Evolutionary conservation across 2,888 invertebrate species (phyloP), one percentile per base, ranked within the genome.

Genomic region (Pandemis heparana): DNA sequence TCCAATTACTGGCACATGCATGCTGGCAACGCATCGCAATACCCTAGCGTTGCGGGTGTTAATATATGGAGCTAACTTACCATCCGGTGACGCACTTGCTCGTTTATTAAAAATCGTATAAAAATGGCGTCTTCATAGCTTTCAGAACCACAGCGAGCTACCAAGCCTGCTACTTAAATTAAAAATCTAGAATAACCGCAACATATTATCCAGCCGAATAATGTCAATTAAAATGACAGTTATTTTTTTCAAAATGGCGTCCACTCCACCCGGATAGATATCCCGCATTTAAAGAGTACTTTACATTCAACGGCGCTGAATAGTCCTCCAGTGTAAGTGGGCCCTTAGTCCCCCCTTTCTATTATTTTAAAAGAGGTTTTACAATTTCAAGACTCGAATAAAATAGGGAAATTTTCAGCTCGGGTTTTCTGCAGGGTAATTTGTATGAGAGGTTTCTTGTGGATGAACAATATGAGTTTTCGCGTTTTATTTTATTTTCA

Each of bases 321-420:
- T 74, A 61, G 74, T 70, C 16, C 74, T 74, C 32, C 51, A 53
- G 43, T 51, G 18, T 48, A 46, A 56, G 69, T 67, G 74, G 53
- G 18, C 51, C 38, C 74, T 74, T 65, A 43, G 51, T 38, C 61
- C 74, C 74, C 74, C 74, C 65, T 60, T 74, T 70, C 74, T 74
- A 74, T 74, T 74, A 74, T 74, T 74, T 74, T 74, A 74, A 74
- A 70, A 74, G 74, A 74, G 74, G 69, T 74, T 74, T 74, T 74
- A 70, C 74, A 74, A 74, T 74, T 74, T 74, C 59, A 69, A 74
- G 74, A 70, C 39, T 41, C 9, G 74, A 38, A 56, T 64, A 69
- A 74, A 74, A 74, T 69, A 59, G 63, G 63, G 56, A 62, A 53
- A 56, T 66, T 72, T 72, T 64, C 64, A 69, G 18, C 39, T 39